phyloP scores from a whole-genome alignment of 2,888 invertebrate genomes.

The Linyphia triangularis region DNA sequence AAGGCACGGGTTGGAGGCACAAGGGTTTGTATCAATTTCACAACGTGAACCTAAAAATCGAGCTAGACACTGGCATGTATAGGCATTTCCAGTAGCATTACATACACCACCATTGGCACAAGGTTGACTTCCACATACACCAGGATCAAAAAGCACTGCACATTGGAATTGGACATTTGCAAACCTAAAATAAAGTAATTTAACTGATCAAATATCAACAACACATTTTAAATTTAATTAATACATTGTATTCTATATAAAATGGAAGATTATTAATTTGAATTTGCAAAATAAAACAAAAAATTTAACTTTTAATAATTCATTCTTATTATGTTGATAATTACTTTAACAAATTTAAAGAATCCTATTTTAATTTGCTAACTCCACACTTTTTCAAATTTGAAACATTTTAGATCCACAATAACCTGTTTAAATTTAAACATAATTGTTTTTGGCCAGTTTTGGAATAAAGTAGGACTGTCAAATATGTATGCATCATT shows the following conservation, averaged over 20 bases:
- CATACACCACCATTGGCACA: constrained; percentile 88
- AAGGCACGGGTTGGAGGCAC: constrained; percentile 90
- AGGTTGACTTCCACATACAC: constrained; percentile 88
- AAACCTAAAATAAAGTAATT: constrained; percentile 79
- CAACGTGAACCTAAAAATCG: constrained; percentile 89
- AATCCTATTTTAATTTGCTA: too few relatives aligned
- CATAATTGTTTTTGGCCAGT: too few relatives aligned
- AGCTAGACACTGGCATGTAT: constrained; percentile 88
- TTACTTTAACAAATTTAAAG: too few relatives aligned
- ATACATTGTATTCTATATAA: not conserved
- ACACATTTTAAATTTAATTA: not conserved
- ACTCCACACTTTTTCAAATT: too few relatives aligned
- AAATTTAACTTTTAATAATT: not conserved
- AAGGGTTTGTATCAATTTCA: constrained; percentile 92
- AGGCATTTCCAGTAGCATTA: constrained; percentile 81
- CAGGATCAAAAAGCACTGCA: constrained; percentile 82
- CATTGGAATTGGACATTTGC: constrained; percentile 85
- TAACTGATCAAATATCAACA: constrained; percentile 12
- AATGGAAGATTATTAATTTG: not conserved
- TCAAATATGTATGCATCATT: too few relatives aligned
- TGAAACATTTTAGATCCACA: too few relatives aligned
- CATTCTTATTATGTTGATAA: not conserved
- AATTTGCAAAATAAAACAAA: not conserved
- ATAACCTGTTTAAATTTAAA: too few relatives aligned
- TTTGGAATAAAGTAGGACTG: too few relatives aligned